phyloP scores from a whole-genome alignment of 1,140 invertebrate genomes.

The Lepidurus apus region DNA sequence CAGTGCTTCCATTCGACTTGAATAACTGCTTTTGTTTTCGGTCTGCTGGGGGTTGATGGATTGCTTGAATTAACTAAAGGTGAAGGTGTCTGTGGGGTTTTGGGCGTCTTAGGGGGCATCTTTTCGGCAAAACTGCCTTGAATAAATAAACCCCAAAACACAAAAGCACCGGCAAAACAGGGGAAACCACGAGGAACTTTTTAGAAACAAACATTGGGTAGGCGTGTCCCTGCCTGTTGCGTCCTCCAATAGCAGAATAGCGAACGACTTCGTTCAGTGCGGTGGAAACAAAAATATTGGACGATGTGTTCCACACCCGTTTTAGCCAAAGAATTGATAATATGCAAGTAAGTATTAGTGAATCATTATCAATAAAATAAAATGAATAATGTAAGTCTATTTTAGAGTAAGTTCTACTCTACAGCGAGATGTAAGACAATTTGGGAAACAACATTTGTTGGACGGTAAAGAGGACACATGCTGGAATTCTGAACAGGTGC shows the following conservation, averaged over 20 bases:
- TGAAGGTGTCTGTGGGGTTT: constrained; percentile 30
- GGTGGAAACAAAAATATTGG: too few relatives aligned
- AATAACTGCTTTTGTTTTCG: not conserved
- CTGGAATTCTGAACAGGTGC: constrained; percentile 52
- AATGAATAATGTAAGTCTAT: constrained; percentile 10
- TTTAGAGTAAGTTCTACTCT: constrained; percentile 48
- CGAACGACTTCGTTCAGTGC: too few relatives aligned
- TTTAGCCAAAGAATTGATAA: too few relatives aligned
- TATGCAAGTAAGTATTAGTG: too few relatives aligned
- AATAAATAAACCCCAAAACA: too few relatives aligned
- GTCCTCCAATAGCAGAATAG: too few relatives aligned
- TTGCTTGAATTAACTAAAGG: not conserved
- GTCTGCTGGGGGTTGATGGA: not conserved
- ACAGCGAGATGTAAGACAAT: constrained; percentile 48
- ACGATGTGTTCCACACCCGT: too few relatives aligned
- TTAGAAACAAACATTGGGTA: too few relatives aligned
- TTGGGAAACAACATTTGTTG: constrained; percentile 48
- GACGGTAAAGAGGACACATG: constrained; percentile 51
- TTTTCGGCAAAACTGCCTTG: not conserved
- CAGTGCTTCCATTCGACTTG: constrained; percentile 33
- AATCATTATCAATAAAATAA: not conserved
- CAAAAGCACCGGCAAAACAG: too few relatives aligned
- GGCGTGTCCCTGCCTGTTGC: too few relatives aligned
- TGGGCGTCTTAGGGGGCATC: constrained; percentile 29
- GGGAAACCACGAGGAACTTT: too few relatives aligned